These are phyloP conservation scores for Austrofundulus limnaeus DNA, from an alignment of 2,113 vertebrate species.

Conservation along the genomic window DNA sequence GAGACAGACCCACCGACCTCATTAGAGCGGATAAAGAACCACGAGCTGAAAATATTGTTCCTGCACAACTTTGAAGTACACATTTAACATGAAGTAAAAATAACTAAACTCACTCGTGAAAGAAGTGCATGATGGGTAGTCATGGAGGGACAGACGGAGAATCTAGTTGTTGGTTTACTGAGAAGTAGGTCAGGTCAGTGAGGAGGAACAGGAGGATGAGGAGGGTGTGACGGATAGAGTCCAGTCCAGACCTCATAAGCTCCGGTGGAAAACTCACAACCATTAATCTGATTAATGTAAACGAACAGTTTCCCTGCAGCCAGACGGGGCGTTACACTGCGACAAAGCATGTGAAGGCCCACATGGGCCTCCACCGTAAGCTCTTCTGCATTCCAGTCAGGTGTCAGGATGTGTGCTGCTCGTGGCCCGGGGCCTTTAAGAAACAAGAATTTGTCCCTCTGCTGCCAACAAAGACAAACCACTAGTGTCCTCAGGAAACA, in stretches of 20 bases:
- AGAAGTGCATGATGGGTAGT: conserved; percentile 18
- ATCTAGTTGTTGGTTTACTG: conserved; percentile 44
- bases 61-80: background rate
- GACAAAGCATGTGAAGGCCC: conserved; percentile 4
- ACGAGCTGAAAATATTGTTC: background rate
- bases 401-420: background rate
- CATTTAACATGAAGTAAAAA: background rate
- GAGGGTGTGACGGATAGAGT: conserved; percentile 40
- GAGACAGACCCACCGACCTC: background rate
- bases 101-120: too few relatives aligned
- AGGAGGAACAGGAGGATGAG: conserved; percentile 35
- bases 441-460: conserved; percentile 13
- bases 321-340: conserved; percentile 9
- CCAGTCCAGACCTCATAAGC: conserved; percentile 68
- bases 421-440: conserved; percentile 9
- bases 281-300: conserved; percentile 80
- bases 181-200: conserved; percentile 67
- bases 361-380: conserved; percentile 18
- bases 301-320: conserved; percentile 50
- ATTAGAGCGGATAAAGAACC: background rate
- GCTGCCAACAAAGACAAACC: conserved; percentile 27
- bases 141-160: conserved; percentile 21
- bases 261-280: conserved; percentile 64
- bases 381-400: conserved; percentile 46
- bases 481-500: conserved; percentile 4